These are phyloP conservation scores for Eilema depressum DNA, from an alignment of 2,888 invertebrate species.

Conservation along the genomic window DNA sequence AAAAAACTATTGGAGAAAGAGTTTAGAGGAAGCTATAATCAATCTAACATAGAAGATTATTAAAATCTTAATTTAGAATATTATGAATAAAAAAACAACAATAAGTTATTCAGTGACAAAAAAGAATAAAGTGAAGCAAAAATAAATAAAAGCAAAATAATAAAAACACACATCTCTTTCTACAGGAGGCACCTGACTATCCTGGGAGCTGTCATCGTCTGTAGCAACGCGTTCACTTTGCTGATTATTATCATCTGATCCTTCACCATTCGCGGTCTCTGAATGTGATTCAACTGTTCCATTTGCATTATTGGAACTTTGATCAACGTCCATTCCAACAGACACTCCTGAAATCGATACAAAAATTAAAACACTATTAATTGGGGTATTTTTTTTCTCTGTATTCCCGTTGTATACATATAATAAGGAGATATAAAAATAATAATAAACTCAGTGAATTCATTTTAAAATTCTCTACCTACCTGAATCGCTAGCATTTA, in stretches of 20 bases:
- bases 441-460: background rate
- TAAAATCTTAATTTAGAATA: background rate
- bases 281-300: slow-evolving; percentile 7
- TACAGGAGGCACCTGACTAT: slow-evolving; percentile 32
- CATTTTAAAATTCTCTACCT: background rate
- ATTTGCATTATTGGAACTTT: background rate
- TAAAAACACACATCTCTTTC: slow-evolving; percentile 30
- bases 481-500: slow-evolving; percentile 20
- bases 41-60: too few relatives aligned
- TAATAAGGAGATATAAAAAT: too few relatives aligned
- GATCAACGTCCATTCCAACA: slow-evolving; percentile 9
- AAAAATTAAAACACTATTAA: background rate
- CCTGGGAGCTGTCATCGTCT: slow-evolving; percentile 67
- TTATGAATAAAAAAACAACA: background rate
- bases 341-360: background rate
- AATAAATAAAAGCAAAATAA: slow-evolving; percentile 19
- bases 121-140: background rate
- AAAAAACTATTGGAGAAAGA: background rate
- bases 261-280: background rate
- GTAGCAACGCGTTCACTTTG: slow-evolving; percentile 35
- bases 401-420: too few relatives aligned
- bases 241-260: slow-evolving; percentile 10
- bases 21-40: background rate
- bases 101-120: background rate
- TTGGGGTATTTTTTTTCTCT: too few relatives aligned